phyloP scores from a whole-genome alignment of 2,113 vertebrate species.

The Miniopterus natalensis region DNA sequence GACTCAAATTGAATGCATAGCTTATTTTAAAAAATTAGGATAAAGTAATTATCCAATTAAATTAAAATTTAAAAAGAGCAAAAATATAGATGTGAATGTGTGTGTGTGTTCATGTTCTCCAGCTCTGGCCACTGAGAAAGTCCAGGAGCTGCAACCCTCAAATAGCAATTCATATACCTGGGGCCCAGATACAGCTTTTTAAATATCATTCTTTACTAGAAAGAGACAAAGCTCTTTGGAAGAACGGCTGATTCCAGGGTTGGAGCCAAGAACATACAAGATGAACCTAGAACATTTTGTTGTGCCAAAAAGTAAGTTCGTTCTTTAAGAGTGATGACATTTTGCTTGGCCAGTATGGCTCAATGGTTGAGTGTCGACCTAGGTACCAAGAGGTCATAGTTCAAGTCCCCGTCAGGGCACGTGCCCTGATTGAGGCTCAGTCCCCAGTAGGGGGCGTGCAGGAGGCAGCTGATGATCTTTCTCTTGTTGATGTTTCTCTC shows the following conservation, averaged over 20 bases:
- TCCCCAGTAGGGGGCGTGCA: too few relatives aligned
- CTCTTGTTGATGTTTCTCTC: too few relatives aligned
- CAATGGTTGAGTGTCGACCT: too few relatives aligned
- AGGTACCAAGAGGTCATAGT: too few relatives aligned
- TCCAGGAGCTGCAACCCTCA: not conserved
- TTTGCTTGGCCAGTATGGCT: not conserved
- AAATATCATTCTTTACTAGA: not conserved
- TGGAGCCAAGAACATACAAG: not conserved
- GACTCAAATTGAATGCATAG: slow-evolving; percentile 31
- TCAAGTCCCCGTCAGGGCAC: too few relatives aligned
- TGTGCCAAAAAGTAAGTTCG: not conserved
- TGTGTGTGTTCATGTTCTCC: not conserved
- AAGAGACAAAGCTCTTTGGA: not conserved
- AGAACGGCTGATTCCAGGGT: not conserved
- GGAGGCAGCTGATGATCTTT: too few relatives aligned
- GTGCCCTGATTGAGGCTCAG: too few relatives aligned
- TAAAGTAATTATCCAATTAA: slow-evolving; percentile 24
- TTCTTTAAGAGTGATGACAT: not conserved
- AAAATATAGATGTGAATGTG: not conserved
- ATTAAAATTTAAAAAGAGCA: slow-evolving; percentile 4
- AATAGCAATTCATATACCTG: not conserved
- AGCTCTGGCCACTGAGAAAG: not conserved
- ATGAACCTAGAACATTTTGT: not conserved
- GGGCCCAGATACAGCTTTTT: not conserved
- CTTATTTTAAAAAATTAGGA: not conserved